Conservation (phyloP, 2,888 invertebrate species). For the Sarcophaga rosellei region DNA sequence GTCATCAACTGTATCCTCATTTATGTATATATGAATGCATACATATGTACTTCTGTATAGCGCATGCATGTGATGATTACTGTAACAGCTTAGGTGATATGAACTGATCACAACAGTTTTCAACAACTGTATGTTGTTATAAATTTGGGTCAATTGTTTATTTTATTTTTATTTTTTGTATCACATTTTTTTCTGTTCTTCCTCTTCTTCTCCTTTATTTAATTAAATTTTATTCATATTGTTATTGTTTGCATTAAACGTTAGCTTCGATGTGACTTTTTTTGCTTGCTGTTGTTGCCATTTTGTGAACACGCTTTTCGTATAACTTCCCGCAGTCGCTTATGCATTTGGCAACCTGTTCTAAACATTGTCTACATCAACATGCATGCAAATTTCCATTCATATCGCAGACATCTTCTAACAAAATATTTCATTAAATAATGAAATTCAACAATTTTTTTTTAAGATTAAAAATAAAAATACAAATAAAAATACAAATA, state of each 20-base stretch:
- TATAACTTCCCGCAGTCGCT: constrained; percentile 46
- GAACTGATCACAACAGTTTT: constrained; percentile 34
- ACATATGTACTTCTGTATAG: neutral
- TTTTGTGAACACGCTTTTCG: constrained; percentile 59
- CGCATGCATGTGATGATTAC: constrained; percentile 54
- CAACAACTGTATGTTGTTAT: constrained; percentile 41
- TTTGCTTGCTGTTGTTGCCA: constrained; percentile 55
- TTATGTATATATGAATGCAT: neutral
- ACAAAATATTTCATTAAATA: constrained; percentile 28
- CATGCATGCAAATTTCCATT: constrained; percentile 55
- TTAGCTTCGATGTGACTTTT: constrained; percentile 1
- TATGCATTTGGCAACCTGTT: constrained; percentile 30
- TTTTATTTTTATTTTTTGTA: constrained; percentile 12
- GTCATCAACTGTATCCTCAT: neutral
- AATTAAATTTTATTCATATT: constrained; percentile 7
- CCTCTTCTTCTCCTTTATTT: neutral
- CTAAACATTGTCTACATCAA: constrained; percentile 36
- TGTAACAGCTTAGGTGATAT: constrained; percentile 50
- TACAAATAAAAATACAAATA: neutral
- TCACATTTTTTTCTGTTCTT: neutral
- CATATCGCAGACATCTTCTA: constrained; percentile 39
- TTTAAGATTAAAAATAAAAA: neutral
- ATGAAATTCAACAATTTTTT: constrained; percentile 2
- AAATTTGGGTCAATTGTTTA: constrained; percentile 61
- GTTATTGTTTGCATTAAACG: neutral